Evolutionary conservation across 2,888 invertebrate genomes (phyloP).

Genomic region (Ellobium chinense): DNA sequence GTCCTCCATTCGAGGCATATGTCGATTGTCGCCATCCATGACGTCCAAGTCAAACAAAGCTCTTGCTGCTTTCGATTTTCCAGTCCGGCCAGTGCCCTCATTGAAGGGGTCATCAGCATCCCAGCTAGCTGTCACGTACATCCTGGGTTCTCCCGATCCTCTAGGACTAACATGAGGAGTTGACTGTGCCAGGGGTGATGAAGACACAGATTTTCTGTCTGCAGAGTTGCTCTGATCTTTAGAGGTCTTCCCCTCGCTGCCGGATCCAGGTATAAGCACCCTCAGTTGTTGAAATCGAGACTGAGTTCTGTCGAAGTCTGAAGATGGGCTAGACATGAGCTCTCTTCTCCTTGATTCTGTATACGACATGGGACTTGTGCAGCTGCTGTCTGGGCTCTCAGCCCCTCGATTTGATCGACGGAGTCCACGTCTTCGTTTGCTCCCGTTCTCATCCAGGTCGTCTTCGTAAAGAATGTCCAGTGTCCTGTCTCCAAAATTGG

Average conservation of each 20-base stretch:
- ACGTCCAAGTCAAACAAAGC: neutral
- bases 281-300: neutral
- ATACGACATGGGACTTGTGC: neutral
- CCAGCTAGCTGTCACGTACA: conserved; percentile 25
- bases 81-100: neutral
- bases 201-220: conserved; percentile 1
- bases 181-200: conserved; percentile 40
- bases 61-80: neutral
- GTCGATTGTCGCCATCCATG: neutral
- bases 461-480: conserved; percentile 16
- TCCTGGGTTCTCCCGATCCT: neutral
- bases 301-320: neutral
- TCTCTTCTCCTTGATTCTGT: conserved; percentile 10
- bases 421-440: neutral
- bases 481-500: conserved; percentile 9
- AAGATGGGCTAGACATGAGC: neutral
- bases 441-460: neutral
- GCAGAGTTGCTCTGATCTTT: neutral
- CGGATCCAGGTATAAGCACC: conserved; percentile 22
- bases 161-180: conserved; percentile 41
- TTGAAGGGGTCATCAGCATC: conserved; percentile 18
- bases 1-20: neutral
- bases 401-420: neutral
- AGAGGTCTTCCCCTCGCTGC: neutral
- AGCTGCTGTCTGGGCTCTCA: neutral